Conservation (phyloP, 2,888 invertebrate genomes). For the Cephus nigrinus region DNA sequence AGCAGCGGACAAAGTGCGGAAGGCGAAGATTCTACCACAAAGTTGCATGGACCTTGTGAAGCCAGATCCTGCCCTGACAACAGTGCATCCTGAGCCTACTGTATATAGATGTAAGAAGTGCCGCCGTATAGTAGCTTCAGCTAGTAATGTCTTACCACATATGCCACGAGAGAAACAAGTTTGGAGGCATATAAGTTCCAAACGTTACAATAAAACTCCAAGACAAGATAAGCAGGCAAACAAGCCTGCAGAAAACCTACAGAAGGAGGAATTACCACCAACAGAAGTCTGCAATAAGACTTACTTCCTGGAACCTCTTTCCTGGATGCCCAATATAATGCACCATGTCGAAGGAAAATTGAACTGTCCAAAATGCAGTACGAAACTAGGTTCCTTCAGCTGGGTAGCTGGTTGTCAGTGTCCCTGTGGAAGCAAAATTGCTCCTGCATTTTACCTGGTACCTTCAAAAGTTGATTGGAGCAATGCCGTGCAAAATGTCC, state of each 20-base stretch:
- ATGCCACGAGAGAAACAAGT: constrained; percentile 68
- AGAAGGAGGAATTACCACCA: constrained; percentile 24
- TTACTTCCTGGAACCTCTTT: constrained; percentile 89
- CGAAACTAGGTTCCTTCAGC: constrained; percentile 89
- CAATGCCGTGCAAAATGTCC: constrained; percentile 88
- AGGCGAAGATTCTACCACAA: constrained; percentile 87
- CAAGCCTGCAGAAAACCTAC: constrained; percentile 46
- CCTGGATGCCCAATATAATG: constrained; percentile 85
- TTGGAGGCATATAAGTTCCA: constrained; percentile 67
- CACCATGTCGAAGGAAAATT: constrained; percentile 83
- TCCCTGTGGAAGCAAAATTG: constrained; percentile 89
- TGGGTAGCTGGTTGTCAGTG: constrained; percentile 90
- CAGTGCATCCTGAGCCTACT: constrained; percentile 82
- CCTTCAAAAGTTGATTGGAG: constrained; percentile 92
- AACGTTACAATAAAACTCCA: constrained; percentile 44
- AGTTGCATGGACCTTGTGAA: constrained; percentile 81
- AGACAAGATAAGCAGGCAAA: constrained; percentile 33
- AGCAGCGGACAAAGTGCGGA: constrained; percentile 83
- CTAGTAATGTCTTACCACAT: constrained; percentile 83
- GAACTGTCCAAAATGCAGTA: constrained; percentile 85
- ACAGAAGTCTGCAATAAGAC: constrained; percentile 75
- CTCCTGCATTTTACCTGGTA: constrained; percentile 91
- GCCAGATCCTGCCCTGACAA: constrained; percentile 80
- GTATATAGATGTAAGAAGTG: constrained; percentile 88
- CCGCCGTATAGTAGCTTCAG: constrained; percentile 83